A percentile compares a stretch with the other conserved stretches of the same genome.
Evolutionary conservation across 2,797 vertebrate species (phyloP).

Genomic region (Alca torda): DNA sequence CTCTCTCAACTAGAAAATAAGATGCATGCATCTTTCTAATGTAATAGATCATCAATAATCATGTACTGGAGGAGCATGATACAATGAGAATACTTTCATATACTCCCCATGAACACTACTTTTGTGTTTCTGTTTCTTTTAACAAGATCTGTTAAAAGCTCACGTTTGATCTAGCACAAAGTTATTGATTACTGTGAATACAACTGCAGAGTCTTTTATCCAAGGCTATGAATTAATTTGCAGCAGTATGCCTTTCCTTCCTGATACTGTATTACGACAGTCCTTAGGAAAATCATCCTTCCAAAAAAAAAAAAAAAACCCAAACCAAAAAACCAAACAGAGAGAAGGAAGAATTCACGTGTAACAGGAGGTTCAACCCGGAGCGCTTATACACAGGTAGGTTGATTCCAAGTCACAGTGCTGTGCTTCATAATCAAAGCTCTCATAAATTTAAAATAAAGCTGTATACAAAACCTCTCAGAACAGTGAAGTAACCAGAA

Average conservation of each 20-base stretch:
- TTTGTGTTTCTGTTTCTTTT: background rate
- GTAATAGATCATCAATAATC: background rate
- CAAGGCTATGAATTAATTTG: background rate
- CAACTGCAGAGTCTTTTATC: background rate
- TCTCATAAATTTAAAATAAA: background rate
- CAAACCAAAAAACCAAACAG: background rate
- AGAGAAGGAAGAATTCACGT: background rate
- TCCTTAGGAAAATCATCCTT: background rate
- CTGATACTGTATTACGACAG: background rate
- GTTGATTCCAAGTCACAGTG: background rate
- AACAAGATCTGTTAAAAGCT: background rate
- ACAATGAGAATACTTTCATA: background rate
- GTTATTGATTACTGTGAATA: background rate
- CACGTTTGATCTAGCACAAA: background rate
- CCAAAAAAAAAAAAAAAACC: background rate
- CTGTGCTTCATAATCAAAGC: background rate
- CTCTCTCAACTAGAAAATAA: background rate
- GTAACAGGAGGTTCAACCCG: background rate
- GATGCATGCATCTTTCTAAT: background rate
- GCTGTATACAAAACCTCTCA: background rate
- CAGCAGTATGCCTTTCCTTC: background rate
- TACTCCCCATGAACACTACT: background rate
- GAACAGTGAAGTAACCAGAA: background rate
- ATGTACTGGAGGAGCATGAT: background rate
- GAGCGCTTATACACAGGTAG: background rate